Evolutionary conservation across 2,888 invertebrate genomes (phyloP), one percentile per base, ranked within the genome.

Genomic region (Cosmopolites sordidus): DNA sequence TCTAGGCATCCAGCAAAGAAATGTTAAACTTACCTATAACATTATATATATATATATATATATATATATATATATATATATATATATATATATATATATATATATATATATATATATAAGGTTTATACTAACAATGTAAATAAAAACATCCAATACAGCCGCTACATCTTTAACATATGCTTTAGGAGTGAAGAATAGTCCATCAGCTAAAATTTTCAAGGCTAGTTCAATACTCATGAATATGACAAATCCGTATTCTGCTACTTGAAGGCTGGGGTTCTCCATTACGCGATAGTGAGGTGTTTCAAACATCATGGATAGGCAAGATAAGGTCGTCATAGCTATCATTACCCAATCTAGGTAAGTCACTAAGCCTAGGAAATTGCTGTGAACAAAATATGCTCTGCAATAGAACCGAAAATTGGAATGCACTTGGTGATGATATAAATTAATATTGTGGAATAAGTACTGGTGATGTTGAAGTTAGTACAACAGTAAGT

Each of bases 261-360:
- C 94, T 47, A 95, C 86, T 80, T 95, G 94, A 40, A 97, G 76
- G 16, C 88, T 87, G n/a, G 89, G 87, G 62, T 93, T 88, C 68
- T 97, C 91, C 91, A 95, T 95, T 15, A 99, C 91, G 54, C 98
- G 82, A 68, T 87, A 87, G 48, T 84, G 83, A 0, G 99, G 97
- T 0, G 94, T 97, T 76, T 99, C 99, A 69, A 97, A 94, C 89
- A 98, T 94, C 98, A 99, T 98, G 0, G 98, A 98, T 46, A 95
- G 83, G 72, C 98, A 99, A 0, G 97, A 97, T 9, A 98, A 77
- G 0, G 97, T 96, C 0, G 99, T 99, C 44, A 95, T 92, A 72
- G 92, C 88, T 60, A 99, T 99, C 98, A 99, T 99, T 1, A 96
- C 88, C 99, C 99, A 99, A 74, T 99, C 99, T 69, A 99, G 79